Percentiles rank a stretch among this genome's conserved stretches.
Conservation (phyloP, 2,113 vertebrate species). For the Xenotilapia flavipinnis region DNA sequence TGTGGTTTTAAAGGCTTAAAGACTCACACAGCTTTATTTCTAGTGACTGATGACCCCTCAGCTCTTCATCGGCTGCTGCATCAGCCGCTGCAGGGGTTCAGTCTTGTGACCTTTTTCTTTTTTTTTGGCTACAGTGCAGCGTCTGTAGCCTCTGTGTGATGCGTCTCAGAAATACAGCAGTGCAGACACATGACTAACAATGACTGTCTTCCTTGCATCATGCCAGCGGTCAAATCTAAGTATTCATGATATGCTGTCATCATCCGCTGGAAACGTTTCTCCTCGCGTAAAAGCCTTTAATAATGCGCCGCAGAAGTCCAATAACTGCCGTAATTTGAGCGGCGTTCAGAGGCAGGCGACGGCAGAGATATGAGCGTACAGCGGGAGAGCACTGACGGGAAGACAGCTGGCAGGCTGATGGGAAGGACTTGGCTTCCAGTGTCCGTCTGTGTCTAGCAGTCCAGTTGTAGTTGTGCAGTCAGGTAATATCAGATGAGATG, state of each 20-base stretch:
- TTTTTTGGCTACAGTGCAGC: neutral
- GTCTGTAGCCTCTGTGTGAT: neutral
- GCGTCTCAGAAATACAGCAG: neutral
- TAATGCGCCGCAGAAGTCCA: slow-evolving; percentile 23
- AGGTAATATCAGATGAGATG: neutral
- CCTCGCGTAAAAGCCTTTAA: slow-evolving; percentile 27
- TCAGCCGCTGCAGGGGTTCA: neutral
- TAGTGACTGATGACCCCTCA: neutral
- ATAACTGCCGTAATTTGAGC: slow-evolving; percentile 49
- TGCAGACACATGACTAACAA: neutral
- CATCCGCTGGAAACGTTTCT: neutral
- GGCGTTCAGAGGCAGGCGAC: slow-evolving; percentile 15
- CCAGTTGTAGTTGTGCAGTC: neutral
- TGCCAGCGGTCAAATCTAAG: neutral
- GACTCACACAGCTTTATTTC: neutral
- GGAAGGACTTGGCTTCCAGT: slow-evolving; percentile 6
- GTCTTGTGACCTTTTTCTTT: neutral
- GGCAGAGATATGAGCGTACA: slow-evolving; percentile 4
- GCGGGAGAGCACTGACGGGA: slow-evolving; percentile 18
- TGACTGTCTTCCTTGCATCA: slow-evolving; percentile 20
- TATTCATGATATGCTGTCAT: neutral
- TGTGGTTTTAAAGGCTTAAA: neutral
- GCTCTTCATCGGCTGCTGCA: neutral
- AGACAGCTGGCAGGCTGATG: slow-evolving; percentile 37
- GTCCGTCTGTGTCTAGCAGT: neutral